Evolutionary conservation across 2,888 invertebrate species (phyloP), one percentile per base, ranked within the genome.

Genomic region (Chrysolina oricalcia): DNA sequence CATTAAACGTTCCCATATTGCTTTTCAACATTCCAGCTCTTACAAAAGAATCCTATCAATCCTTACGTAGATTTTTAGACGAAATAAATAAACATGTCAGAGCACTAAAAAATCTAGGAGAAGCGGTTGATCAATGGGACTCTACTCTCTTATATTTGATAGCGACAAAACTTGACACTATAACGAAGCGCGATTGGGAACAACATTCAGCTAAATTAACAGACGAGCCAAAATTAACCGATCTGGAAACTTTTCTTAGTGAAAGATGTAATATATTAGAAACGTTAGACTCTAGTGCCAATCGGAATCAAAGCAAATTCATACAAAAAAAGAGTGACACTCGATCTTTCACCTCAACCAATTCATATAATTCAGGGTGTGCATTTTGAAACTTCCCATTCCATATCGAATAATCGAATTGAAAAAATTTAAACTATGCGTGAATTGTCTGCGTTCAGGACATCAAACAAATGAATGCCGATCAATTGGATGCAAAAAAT

Each of bases 61-160:
- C 53, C n/a, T 13, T 76, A 19, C 21, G 68, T 21, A 40, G 40
- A 46, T 43, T 76, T 41, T 35, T 74, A 21, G 71, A 76, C 41
- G 59, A 50, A 27, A 46, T 70, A n/a, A 70, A 78, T 62, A 74
- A 70, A 72, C 73, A 78, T 62, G 21, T 78, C 23, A 41, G 74
- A 53, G 69, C 72, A 15, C 70, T 78, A 41, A 62, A 73, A 53
- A 64, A 71, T 27, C 46, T 79, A 13, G 75, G 76, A 1, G 70
- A 70, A 56, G 56, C 77, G 11, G 65, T 78, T 17, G 71, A 77
- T 35, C 48, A 66, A 10, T 78, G 74, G 78, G 78, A 74, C 64
- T 41, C 63, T n/a, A n/a, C n/a, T 3, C 50, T 78, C 8, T 27
- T 78, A 41, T 62, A 70, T 13, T 67, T 78, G 5, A 74, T 79